Evolutionary conservation across 2,797 vertebrate genomes (phyloP).

Genomic region (Tauraco hartlaubi): DNA sequence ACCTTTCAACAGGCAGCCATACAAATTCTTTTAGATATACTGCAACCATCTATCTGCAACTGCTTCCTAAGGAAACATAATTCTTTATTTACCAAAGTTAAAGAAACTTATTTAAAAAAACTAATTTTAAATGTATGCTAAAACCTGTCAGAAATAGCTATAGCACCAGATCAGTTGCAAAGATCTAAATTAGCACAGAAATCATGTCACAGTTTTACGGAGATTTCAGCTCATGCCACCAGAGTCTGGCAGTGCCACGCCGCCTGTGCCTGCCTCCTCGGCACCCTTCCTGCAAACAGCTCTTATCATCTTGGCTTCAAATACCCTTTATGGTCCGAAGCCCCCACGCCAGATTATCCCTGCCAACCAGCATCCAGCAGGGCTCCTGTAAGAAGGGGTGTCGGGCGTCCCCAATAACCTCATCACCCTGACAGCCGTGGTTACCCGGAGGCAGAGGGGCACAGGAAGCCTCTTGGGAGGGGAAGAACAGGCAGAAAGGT

Average conservation of each 20-base stretch:
- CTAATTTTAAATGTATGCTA: background rate
- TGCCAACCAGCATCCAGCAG: background rate
- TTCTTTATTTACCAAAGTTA: background rate
- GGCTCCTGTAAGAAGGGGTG: background rate
- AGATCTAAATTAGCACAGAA: background rate
- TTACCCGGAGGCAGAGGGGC: background rate
- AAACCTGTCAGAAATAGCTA: background rate
- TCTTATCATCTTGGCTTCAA: background rate
- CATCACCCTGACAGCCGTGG: rapidly evolving
- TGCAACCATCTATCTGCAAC: background rate
- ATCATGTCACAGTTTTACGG: background rate
- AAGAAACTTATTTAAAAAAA: background rate
- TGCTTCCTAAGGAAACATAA: background rate
- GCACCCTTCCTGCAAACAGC: background rate
- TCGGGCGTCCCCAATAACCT: background rate
- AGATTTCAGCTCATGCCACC: background rate
- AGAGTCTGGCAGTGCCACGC: background rate
- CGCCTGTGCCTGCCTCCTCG: background rate
- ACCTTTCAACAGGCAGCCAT: background rate
- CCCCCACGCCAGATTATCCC: background rate
- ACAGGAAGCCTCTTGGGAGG: background rate
- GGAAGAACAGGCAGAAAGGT: background rate
- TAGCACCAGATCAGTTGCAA: background rate
- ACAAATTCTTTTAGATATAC: background rate
- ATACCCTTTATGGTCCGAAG: background rate